Percentiles rank a stretch among this genome's conserved stretches.
phyloP scores from a whole-genome alignment of 37 sponge, comb jelly and placozoan species.

The Sycon ciliatum region DNA sequence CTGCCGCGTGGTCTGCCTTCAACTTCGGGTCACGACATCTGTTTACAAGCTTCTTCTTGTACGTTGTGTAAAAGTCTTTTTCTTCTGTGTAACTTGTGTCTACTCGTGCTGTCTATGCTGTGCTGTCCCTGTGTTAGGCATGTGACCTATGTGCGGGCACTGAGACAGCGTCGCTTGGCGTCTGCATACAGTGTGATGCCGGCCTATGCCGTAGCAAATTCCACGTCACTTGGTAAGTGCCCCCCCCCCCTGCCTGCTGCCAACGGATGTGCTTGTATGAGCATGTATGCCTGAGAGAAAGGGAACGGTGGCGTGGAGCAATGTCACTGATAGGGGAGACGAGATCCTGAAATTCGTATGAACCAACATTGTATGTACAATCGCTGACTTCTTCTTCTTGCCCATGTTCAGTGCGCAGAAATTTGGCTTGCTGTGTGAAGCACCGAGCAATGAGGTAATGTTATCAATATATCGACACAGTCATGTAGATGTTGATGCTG shows the following conservation, averaged over 20 bases:
- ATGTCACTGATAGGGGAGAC: too few relatives aligned
- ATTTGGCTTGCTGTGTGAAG: conserved; percentile 71
- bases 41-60: too few relatives aligned
- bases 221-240: conserved; percentile 76
- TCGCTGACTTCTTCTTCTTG: conserved; percentile 10
- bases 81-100: not conserved
- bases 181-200: conserved; percentile 81
- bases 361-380: too few relatives aligned
- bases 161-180: conserved; percentile 40
- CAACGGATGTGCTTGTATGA: not conserved
- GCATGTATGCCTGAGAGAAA: not conserved
- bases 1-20: too few relatives aligned
- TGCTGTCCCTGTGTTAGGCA: conserved; percentile 12
- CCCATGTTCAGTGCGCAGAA: conserved; percentile 59
- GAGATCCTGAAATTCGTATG: too few relatives aligned
- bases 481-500: too few relatives aligned
- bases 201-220: conserved; percentile 71
- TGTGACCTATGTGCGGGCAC: conserved; percentile 68
- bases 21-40: too few relatives aligned
- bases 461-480: not conserved
- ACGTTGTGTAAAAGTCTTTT: not conserved
- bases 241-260: not conserved
- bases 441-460: conserved; percentile 16
- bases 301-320: not conserved
- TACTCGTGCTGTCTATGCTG: conserved; percentile 17